Evolutionary conservation across 2,888 invertebrate species (phyloP), one percentile per base, ranked within the genome.

Genomic region (Eucriotettix oculatus): DNA sequence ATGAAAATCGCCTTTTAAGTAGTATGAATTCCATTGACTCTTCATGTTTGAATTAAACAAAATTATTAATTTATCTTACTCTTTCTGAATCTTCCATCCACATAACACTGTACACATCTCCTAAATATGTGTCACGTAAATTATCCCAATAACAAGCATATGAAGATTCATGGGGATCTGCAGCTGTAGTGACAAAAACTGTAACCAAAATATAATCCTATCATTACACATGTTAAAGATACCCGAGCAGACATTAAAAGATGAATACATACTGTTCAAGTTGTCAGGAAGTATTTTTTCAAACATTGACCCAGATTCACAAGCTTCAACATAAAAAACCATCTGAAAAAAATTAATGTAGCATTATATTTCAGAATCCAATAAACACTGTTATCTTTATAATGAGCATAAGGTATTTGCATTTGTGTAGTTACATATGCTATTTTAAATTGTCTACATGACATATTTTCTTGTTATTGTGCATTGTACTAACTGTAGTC

Each of bases 261-360:
- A 48, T 5, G 48, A 7, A n/a, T 42, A 71, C 69, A 69, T 69
- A 79, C 79, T 74, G 66, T 77, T 75, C 62, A 76, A 72, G 66
- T 78, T 70, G 16, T 72, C 69, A 0, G 77, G 73, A 42, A 81
- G 70, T 12, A 79, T 67, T 42, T 73, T 69, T 52, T 76, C 71
- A 70, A 82, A 82, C 79, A 82, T 81, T 10, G 81, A 81, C 16
- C 82, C 82, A 44, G 79, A 78, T 66, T 81, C 78, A 69, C 82
- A 82, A 3, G 82, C 79, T 69, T 82, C 82, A 60, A 82, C 68
- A 68, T 82, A 82, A 61, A 82, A 69, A 41, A 80, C 76, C 71
- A 82, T 69, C 76, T 81, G 68, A 14, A 71, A 54, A 54, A 29
- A 44, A 42, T 40, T 53, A 41, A 58, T 44, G 52, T 52, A 59